A percentile compares a stretch with the other conserved stretches of the same genome.
Conservation (phyloP, 2,113 vertebrate genomes). For the Planiliza haematocheilus region DNA sequence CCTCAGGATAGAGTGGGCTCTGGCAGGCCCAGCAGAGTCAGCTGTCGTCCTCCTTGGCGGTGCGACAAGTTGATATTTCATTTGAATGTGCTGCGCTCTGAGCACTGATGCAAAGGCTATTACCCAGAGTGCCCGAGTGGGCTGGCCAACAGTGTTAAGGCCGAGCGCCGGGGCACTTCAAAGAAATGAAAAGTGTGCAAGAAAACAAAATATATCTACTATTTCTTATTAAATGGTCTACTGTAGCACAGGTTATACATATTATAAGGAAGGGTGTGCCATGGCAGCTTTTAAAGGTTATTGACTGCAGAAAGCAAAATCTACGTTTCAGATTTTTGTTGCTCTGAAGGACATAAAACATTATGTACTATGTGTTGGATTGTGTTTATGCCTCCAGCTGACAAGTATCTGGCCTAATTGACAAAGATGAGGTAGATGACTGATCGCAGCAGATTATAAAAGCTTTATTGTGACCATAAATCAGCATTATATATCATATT, state of each 20-base stretch:
- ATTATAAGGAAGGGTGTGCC: constrained; percentile 22
- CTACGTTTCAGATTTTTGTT: constrained; percentile 4
- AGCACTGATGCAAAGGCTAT: constrained; percentile 79
- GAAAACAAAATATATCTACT: constrained; percentile 50
- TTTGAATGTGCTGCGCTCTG: constrained; percentile 73
- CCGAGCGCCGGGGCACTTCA: constrained; percentile 63
- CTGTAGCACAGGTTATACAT: constrained; percentile 38
- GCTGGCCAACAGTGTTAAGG: constrained; percentile 57
- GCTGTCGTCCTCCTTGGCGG: constrained; percentile 76
- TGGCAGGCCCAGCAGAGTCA: constrained; percentile 68
- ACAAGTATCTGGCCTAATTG: neutral
- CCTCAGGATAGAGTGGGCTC: constrained; percentile 45
- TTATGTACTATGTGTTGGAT: neutral
- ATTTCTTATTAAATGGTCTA: constrained; percentile 59
- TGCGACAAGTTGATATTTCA: constrained; percentile 83
- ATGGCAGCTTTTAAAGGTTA: constrained; percentile 44
- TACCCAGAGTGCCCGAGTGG: constrained; percentile 79
- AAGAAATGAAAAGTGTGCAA: constrained; percentile 73
- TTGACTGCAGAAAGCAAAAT: constrained; percentile 12
- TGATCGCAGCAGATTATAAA: neutral
- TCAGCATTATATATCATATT: neutral
- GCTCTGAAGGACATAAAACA: neutral
- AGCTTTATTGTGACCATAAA: neutral
- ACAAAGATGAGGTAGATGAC: neutral
- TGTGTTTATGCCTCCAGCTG: neutral